Percentiles rank a stretch among this genome's conserved stretches.
Conservation (phyloP, 2,797 vertebrate species). For the Helicolenus hilgendorfi region DNA sequence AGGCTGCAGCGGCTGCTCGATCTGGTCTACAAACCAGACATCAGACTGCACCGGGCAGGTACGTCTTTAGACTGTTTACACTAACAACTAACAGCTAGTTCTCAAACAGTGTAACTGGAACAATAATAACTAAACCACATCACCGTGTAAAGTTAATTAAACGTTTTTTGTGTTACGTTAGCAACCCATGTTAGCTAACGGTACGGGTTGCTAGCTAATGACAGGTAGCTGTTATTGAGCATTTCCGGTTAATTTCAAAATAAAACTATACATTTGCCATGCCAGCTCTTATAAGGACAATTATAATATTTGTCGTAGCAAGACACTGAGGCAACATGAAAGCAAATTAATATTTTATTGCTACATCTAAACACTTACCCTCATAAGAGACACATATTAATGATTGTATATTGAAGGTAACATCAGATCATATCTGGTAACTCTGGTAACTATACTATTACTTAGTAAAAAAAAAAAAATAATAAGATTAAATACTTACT, state of each 20-base stretch:
- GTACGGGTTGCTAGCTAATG: neutral
- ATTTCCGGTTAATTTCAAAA: neutral
- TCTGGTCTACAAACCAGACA: constrained; percentile 65
- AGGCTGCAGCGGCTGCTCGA: constrained; percentile 73
- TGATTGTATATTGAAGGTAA: neutral
- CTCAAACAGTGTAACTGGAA: no score
- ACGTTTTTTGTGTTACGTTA: neutral
- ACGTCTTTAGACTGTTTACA: neutral
- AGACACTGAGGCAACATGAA: neutral
- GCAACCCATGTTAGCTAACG: neutral
- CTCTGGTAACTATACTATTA: no score
- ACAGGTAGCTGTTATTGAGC: neutral
- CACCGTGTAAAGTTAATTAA: neutral
- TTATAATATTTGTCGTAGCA: neutral
- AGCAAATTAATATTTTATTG: neutral
- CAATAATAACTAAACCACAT: neutral
- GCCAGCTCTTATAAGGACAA: neutral
- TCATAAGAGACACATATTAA: neutral
- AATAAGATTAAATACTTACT: no score
- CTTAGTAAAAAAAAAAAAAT: no score
- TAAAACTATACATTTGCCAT: neutral
- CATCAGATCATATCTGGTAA: neutral
- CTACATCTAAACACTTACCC: neutral
- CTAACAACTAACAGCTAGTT: neutral
- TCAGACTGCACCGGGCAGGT: constrained; percentile 61